Percentiles rank a stretch among this genome's conserved stretches.
phyloP scores from a whole-genome alignment of 2,113 vertebrate species.

The Caranx melampygus region DNA sequence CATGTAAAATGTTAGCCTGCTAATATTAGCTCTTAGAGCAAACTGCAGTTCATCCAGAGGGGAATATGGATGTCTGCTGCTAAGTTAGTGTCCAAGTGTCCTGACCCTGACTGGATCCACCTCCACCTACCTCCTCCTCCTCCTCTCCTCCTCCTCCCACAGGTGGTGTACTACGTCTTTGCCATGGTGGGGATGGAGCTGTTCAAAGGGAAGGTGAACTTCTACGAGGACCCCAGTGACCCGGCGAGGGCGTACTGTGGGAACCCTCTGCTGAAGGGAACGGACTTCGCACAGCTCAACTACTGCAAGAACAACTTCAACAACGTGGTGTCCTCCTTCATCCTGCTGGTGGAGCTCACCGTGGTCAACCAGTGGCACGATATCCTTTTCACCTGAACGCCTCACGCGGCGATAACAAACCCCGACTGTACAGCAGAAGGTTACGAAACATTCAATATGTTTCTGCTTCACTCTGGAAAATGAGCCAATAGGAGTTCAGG shows the following conservation, averaged over 20 bases:
- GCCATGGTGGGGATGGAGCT: conserved; percentile 94
- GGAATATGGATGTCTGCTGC: no score
- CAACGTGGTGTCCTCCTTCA: conserved; percentile 85
- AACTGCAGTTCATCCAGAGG: not conserved
- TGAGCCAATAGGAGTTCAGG: no score
- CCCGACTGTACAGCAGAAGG: no score
- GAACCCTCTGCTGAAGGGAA: conserved; percentile 84
- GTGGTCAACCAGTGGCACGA: conserved; percentile 97
- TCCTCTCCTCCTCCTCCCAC: not conserved
- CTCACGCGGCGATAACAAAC: no score
- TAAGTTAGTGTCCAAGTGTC: no score
- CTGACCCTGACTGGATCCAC: not conserved
- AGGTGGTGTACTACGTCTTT: conserved; percentile 95
- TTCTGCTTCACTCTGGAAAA: no score
- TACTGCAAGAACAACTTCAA: conserved; percentile 99
- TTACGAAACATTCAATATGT: no score
- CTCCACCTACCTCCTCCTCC: no score
- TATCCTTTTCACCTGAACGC: conserved; percentile 87
- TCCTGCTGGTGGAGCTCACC: conserved; percentile 92
- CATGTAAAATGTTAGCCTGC: not conserved
- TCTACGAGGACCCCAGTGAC: conserved; percentile 71
- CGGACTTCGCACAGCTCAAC: conserved; percentile 84
- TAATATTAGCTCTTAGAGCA: not conserved
- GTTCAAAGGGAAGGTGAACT: conserved; percentile 89
- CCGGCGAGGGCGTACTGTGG: conserved; percentile 84